A percentile compares a stretch with the other conserved stretches of the same genome.
These are phyloP conservation scores for Clarias pachynema DNA, from an alignment of 2,797 vertebrate species.

Conservation along the genomic window DNA sequence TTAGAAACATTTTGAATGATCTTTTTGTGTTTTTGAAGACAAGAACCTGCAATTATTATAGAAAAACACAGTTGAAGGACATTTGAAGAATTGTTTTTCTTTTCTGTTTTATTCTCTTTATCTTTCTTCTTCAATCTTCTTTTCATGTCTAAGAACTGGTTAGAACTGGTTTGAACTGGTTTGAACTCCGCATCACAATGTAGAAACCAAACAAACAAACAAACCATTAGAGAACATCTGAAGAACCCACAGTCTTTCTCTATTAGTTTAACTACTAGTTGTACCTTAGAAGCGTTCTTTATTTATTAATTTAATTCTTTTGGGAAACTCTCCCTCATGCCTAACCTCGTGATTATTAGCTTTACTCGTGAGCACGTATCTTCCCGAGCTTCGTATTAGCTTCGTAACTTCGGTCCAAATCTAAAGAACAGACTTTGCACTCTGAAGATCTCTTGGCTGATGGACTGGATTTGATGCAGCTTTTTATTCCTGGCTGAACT, in stretches of 20 bases:
- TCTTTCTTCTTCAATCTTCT: background rate
- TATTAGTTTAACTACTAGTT: background rate
- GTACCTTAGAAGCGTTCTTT: background rate
- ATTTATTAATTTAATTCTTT: background rate
- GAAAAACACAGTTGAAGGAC: background rate
- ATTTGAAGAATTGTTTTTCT: background rate
- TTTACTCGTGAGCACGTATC: background rate
- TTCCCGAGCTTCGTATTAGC: background rate
- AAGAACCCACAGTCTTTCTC: background rate
- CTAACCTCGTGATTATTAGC: background rate
- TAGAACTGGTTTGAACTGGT: background rate
- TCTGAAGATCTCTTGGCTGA: background rate
- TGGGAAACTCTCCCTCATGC: background rate
- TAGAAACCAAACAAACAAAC: background rate
- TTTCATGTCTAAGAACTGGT: background rate
- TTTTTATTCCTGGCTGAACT: conserved; percentile 16
- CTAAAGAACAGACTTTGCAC: background rate
- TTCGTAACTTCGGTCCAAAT: background rate
- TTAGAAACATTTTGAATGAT: background rate
- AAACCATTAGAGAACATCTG: background rate
- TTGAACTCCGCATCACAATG: background rate
- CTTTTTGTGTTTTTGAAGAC: background rate
- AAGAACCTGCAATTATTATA: background rate
- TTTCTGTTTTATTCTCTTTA: background rate
- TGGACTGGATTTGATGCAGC: background rate